Percentiles rank a stretch among this genome's conserved stretches.
Conservation (phyloP, 2,113 vertebrate genomes). For the Mastomys natalensis region DNA sequence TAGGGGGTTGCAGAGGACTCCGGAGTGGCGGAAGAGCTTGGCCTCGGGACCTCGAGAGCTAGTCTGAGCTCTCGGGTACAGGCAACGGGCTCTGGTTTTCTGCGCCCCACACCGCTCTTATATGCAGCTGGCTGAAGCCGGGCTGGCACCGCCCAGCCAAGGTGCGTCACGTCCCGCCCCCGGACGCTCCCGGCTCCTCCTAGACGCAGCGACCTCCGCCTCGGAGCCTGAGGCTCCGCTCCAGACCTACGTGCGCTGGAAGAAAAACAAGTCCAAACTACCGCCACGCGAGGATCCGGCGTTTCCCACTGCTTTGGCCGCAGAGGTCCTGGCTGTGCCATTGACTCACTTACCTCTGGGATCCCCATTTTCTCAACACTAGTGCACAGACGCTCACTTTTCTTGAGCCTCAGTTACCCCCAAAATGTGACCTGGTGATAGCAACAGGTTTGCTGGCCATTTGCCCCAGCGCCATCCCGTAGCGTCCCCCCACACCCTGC, state of each 20-base stretch:
- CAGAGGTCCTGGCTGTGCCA: background rate
- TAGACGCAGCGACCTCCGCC: rapidly evolving
- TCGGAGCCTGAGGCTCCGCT: background rate
- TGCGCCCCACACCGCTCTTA: constrained; percentile 63
- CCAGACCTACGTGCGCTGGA: background rate
- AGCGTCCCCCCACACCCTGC: rapidly evolving
- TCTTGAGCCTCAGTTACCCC: background rate
- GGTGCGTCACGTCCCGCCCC: constrained; percentile 79
- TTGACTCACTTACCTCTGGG: background rate
- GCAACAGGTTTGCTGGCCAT: background rate
- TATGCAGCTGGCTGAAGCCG: constrained; percentile 73
- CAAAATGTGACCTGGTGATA: background rate
- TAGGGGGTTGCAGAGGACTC: background rate
- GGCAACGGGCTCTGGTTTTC: background rate
- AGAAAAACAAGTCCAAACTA: background rate
- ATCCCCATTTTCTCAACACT: background rate
- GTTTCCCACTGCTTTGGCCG: background rate
- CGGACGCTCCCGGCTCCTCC: constrained; percentile 20
- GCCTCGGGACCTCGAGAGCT: background rate
- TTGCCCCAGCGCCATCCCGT: background rate
- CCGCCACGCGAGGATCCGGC: background rate
- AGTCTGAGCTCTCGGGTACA: rapidly evolving
- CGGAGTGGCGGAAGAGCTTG: background rate
- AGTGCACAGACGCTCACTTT: background rate
- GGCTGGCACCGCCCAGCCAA: constrained; percentile 47